Conservation (phyloP, 2,113 vertebrate genomes). For the Aphelocoma coerulescens region DNA sequence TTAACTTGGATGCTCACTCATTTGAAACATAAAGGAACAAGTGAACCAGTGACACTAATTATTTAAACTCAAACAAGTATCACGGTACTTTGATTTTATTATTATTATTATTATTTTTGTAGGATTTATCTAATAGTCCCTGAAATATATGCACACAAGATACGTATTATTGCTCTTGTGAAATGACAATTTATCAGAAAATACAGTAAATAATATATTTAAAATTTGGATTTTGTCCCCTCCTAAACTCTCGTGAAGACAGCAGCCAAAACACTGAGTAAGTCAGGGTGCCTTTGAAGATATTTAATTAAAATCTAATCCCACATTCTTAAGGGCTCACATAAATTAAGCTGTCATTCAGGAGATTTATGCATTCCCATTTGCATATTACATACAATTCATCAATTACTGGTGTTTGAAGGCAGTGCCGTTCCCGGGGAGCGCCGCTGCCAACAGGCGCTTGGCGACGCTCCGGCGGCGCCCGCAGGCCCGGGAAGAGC, state of each 20-base stretch:
- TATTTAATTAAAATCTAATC: conserved; percentile 93
- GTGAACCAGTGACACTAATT: background rate
- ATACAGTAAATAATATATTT: background rate
- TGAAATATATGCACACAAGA: background rate
- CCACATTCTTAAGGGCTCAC: conserved; percentile 86
- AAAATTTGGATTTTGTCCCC: conserved; percentile 39
- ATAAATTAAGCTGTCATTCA: conserved; percentile 90
- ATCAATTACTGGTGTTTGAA: conserved; percentile 86
- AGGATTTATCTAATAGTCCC: background rate
- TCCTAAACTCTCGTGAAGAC: conserved; percentile 43
- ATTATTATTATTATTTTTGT: background rate
- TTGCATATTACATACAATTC: conserved; percentile 86
- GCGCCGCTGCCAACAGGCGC: background rate
- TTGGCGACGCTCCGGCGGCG: conserved; percentile 1
- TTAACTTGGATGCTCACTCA: background rate
- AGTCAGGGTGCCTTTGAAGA: conserved; percentile 88
- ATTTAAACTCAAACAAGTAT: background rate
- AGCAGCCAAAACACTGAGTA: conserved; percentile 70
- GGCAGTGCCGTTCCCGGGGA: conserved; percentile 75
- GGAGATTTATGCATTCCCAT: conserved; percentile 86
- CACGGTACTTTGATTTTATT: background rate
- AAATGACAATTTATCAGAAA: background rate
- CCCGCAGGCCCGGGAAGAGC: conserved; percentile 64
- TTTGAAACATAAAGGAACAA: background rate
- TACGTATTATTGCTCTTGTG: background rate